Evolutionary conservation across 2,113 vertebrate genomes (phyloP).

Genomic region (Harpagus bidentatus): DNA sequence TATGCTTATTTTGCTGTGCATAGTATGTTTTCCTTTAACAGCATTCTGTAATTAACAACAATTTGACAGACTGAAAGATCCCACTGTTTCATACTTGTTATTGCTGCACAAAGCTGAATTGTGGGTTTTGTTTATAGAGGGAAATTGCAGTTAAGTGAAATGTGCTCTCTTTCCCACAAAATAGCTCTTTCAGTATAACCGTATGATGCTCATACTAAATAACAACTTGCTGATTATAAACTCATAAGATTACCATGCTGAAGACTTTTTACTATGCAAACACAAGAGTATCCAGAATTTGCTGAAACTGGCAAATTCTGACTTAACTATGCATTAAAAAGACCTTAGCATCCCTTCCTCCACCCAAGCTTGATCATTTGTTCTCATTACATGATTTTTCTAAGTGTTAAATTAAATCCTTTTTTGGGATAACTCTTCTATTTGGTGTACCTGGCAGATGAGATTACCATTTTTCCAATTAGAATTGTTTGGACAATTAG

Average conservation of each 20-base stretch:
- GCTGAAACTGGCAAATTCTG: constrained; percentile 23
- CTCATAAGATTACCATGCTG: not conserved
- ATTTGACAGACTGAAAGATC: constrained; percentile 52
- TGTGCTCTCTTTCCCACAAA: not conserved
- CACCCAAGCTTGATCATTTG: not conserved
- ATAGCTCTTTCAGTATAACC: constrained; percentile 17
- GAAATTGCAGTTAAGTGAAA: constrained; percentile 39
- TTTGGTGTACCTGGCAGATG: not conserved
- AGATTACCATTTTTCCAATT: not conserved
- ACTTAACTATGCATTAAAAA: not conserved
- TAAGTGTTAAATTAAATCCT: not conserved
- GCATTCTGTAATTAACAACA: constrained; percentile 55
- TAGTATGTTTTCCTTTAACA: constrained; percentile 48
- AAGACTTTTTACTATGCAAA: not conserved
- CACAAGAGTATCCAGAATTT: not conserved
- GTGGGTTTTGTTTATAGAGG: constrained; percentile 14
- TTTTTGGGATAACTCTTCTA: not conserved
- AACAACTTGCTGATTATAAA: constrained; percentile 32
- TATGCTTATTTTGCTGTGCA: constrained; percentile 26
- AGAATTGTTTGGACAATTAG: not conserved
- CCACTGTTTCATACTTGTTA: constrained; percentile 27
- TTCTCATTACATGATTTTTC: not conserved
- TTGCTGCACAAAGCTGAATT: constrained; percentile 38
- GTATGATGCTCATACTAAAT: constrained; percentile 16
- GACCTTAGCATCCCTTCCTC: not conserved